Percentiles rank a stretch among this genome's conserved stretches.
Evolutionary conservation across 2,113 vertebrate species (phyloP).

Genomic region (Leptodactylus fuscus): DNA sequence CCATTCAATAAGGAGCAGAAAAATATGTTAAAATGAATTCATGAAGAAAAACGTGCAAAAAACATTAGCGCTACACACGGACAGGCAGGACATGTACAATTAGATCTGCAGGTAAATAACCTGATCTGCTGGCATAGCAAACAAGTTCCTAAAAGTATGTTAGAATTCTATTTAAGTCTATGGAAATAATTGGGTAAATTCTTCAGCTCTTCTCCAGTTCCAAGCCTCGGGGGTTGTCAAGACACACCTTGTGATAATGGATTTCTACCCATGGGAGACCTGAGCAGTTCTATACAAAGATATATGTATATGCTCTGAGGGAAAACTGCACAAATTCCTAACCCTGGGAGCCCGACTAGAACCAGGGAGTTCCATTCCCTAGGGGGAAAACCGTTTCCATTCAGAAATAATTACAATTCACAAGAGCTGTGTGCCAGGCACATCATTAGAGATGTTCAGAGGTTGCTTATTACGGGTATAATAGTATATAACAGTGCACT

Average conservation of each 20-base stretch:
- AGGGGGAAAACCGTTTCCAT: neutral
- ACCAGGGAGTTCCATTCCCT: neutral
- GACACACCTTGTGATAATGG: constrained; percentile 13
- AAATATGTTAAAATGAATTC: too few species aligned
- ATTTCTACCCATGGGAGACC: neutral
- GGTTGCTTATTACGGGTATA: neutral
- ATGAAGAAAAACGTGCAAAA: too few species aligned
- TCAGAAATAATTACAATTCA: constrained; percentile 6
- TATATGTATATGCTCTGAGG: neutral
- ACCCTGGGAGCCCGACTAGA: neutral
- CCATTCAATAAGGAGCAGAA: too few species aligned
- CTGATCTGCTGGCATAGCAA: too few species aligned
- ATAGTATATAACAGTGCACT: neutral
- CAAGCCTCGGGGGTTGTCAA: neutral
- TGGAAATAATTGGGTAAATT: neutral
- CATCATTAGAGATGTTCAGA: neutral
- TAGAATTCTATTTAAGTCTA: neutral
- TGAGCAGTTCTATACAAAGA: neutral
- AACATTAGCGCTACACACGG: too few species aligned
- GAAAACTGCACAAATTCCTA: constrained; percentile 1
- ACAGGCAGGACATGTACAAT: too few species aligned
- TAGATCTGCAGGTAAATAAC: too few species aligned
- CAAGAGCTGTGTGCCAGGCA: neutral
- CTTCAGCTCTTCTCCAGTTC: neutral
- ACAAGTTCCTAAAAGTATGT: neutral